Evolutionary conservation across 2,113 vertebrate genomes (phyloP), one percentile per base, ranked within the genome.

Genomic region (Paracanthobrama guichenoti): DNA sequence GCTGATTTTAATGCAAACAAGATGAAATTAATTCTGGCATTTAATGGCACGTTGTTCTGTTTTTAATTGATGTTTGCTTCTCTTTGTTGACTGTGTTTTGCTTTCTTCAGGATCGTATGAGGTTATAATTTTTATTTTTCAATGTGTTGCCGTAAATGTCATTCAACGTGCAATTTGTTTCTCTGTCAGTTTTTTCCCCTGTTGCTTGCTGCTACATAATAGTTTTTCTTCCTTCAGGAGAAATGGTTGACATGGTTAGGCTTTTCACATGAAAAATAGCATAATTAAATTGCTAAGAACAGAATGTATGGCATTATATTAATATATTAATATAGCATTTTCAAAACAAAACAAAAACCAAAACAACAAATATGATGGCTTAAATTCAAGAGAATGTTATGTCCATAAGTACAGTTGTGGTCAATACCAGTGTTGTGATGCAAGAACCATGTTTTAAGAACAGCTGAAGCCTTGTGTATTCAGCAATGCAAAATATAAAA

Each of bases 1-100:
- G 66, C 48, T 55, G 62, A 69, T 86, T 82, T 80, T 18, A 79
- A 82, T 82, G 46, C 69, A 83, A 85, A 82, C 31, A 53, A 76
- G 35, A 77, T 74, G 10, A 74, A 53, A 78, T 55, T 14, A 69
- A 72, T 22, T 46, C 26, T 75, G 35, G 48, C 39, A 22, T 6
- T 67, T 35, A 80, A 80, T 67, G 26, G 18, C 57, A 78, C 48
- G 28, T 46, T 53, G 31, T 14, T 64, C 31, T 53, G 5, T 57
- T 86, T 79, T 12, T 53, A 57, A 74, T 62, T 81, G 16, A 60
- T 22, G 82, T 42, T 55, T 20, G 20, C 16, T 79, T 24, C 10
- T 80, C 20, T 22, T 72, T 57, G 39, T 78, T 24, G 31, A 77
- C 20, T 2, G n/a, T 59, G 20, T 44, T 62, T 7, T 44, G 7